These are phyloP conservation scores for Menidia menidia DNA, from an alignment of 2,797 vertebrate genomes.

Conservation along the genomic window DNA sequence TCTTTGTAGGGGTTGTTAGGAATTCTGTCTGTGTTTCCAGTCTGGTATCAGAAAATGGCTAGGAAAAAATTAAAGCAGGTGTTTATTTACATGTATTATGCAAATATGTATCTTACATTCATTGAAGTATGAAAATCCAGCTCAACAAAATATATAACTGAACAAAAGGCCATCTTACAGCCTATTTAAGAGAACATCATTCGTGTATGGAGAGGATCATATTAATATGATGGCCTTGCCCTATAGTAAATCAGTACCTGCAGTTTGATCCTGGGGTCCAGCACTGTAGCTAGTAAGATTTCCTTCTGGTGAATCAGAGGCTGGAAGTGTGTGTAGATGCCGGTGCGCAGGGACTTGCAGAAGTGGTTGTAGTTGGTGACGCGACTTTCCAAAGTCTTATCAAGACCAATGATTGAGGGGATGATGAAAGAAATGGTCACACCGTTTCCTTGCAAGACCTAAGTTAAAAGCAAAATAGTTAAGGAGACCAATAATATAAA, in stretches of 20 bases:
- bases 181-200: not conserved
- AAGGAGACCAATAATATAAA: not conserved
- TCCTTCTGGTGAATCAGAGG: slow-evolving; percentile 75
- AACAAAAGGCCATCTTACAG: not conserved
- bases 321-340: slow-evolving; percentile 77
- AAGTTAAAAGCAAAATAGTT: not conserved
- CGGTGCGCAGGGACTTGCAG: slow-evolving; percentile 75
- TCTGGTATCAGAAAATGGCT: slow-evolving; percentile 75
- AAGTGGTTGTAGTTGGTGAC: slow-evolving; percentile 77
- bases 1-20: slow-evolving; percentile 70
- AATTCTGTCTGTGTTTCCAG: slow-evolving; percentile 36
- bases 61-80: slow-evolving; percentile 20
- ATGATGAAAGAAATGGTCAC: slow-evolving; percentile 77
- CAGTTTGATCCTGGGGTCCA: slow-evolving; percentile 83
- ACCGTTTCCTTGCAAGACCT: slow-evolving; percentile 79
- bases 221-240: no score
- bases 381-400: slow-evolving; percentile 73
- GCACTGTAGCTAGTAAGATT: slow-evolving; percentile 76
- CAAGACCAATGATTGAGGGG: slow-evolving; percentile 77
- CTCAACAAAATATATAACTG: no score
- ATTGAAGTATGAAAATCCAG: no score
- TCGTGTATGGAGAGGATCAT: no score
- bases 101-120: not conserved
- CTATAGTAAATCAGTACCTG: slow-evolving; percentile 54
- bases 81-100: not conserved